Conservation (phyloP, 1,140 invertebrate genomes). For the Oppia nitens region DNA sequence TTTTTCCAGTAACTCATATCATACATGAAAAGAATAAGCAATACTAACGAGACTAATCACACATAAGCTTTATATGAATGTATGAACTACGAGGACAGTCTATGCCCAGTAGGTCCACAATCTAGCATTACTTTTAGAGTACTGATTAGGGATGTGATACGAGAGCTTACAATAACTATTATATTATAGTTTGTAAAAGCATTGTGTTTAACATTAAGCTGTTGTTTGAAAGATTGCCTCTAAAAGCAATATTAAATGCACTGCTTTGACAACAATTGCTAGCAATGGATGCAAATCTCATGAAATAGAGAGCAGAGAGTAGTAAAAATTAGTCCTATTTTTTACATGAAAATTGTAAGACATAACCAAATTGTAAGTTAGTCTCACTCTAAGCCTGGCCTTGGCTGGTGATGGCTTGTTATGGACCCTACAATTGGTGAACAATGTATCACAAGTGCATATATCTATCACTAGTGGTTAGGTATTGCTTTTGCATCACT, state of each 20-base stretch:
- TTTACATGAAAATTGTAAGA: not conserved
- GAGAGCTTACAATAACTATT: no score
- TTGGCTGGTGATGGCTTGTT: not conserved
- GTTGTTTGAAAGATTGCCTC: not conserved
- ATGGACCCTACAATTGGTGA: not conserved
- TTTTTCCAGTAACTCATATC: no score
- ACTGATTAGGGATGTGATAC: no score
- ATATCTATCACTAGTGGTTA: not conserved
- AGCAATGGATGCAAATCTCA: not conserved
- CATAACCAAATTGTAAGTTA: not conserved
- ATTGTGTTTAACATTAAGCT: no score
- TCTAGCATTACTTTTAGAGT: not conserved
- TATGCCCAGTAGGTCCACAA: not conserved
- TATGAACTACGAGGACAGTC: not conserved
- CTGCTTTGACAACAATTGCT: no score
- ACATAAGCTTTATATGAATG: not conserved
- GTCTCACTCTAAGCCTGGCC: not conserved
- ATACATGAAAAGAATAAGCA: no score
- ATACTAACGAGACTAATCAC: not conserved
- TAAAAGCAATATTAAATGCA: not conserved
- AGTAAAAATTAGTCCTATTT: not conserved
- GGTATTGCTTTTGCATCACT: not conserved
- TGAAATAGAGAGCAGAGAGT: not conserved
- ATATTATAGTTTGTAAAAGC: no score
- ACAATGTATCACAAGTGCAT: not conserved